Percentiles rank a stretch among this genome's conserved stretches.
Evolutionary conservation across 1,140 invertebrate species (phyloP).

Genomic region (Drosophila pectinifera): DNA sequence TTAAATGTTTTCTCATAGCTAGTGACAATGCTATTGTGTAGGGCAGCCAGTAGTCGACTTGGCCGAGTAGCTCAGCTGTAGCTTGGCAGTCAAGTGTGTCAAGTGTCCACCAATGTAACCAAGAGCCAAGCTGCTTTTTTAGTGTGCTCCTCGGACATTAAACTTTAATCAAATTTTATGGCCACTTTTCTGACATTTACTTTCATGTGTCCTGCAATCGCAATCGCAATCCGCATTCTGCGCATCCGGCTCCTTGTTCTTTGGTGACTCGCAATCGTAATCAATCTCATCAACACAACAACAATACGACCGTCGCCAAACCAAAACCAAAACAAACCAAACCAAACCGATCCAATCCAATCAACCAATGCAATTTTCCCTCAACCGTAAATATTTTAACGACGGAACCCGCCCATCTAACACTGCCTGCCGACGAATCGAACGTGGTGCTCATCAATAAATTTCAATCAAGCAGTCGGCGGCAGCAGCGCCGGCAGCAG

Average conservation of each 20-base stretch:
- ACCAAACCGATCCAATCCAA: slow-evolving; percentile 72
- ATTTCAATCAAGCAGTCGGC: slow-evolving; percentile 81
- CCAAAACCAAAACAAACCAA: slow-evolving; percentile 16
- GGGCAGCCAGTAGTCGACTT: background rate
- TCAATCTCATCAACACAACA: slow-evolving; percentile 79
- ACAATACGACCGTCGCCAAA: slow-evolving; percentile 45
- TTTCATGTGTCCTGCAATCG: slow-evolving; percentile 63
- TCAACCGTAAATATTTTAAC: slow-evolving; percentile 84
- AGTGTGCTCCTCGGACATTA: slow-evolving; percentile 64
- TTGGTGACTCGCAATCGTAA: slow-evolving; percentile 65
- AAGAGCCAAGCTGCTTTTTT: slow-evolving; percentile 32
- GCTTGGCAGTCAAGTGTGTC: slow-evolving; percentile 19
- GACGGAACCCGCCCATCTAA: slow-evolving; percentile 69
- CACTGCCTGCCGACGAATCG: slow-evolving; percentile 46
- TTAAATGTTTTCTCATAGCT: background rate
- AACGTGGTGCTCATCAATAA: slow-evolving; percentile 73
- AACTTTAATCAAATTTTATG: slow-evolving; percentile 82
- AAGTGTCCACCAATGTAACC: slow-evolving; percentile 20
- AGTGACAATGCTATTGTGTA: background rate
- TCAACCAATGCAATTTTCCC: slow-evolving; percentile 82
- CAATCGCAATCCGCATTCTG: slow-evolving; percentile 36
- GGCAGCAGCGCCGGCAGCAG: slow-evolving; percentile 76
- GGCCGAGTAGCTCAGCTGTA: background rate
- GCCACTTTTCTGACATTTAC: slow-evolving; percentile 67
- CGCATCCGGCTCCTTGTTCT: slow-evolving; percentile 37